phyloP scores from a whole-genome alignment of 2,888 invertebrate genomes.

The Congeria kusceri region DNA sequence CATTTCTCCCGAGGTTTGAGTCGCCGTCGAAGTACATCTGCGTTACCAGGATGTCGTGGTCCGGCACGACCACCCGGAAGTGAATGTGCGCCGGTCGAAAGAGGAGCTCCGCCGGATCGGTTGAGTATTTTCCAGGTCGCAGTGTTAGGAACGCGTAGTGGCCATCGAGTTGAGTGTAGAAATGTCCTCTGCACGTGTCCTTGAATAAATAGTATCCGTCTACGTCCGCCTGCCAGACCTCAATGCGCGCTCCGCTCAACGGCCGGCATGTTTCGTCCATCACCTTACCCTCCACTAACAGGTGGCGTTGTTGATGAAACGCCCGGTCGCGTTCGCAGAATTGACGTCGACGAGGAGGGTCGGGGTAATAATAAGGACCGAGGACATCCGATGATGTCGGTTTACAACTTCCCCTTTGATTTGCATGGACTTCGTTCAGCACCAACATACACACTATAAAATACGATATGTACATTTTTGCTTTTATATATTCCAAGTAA shows the following conservation, averaged over 20 bases:
- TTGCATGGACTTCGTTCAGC: too few species aligned
- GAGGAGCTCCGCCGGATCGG: constrained; percentile 30
- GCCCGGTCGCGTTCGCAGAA: too few species aligned
- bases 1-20: constrained; percentile 53
- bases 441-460: neutral
- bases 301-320: too few species aligned
- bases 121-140: constrained; percentile 60
- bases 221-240: constrained; percentile 1
- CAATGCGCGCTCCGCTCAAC: too few species aligned
- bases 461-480: neutral
- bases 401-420: neutral
- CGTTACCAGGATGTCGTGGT: constrained; percentile 52
- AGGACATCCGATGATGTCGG: too few species aligned
- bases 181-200: constrained; percentile 51
- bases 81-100: constrained; percentile 63
- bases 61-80: constrained; percentile 49
- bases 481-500: too few species aligned
- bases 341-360: too few species aligned
- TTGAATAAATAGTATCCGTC: constrained; percentile 55
- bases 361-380: too few species aligned
- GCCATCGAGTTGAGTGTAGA: constrained; percentile 48
- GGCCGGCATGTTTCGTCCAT: too few species aligned
- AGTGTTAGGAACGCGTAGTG: constrained; percentile 57
- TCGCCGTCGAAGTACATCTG: constrained; percentile 66
- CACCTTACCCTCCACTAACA: too few species aligned